phyloP scores from a whole-genome alignment of 2,888 invertebrate genomes.

The Athetis lepigone region DNA sequence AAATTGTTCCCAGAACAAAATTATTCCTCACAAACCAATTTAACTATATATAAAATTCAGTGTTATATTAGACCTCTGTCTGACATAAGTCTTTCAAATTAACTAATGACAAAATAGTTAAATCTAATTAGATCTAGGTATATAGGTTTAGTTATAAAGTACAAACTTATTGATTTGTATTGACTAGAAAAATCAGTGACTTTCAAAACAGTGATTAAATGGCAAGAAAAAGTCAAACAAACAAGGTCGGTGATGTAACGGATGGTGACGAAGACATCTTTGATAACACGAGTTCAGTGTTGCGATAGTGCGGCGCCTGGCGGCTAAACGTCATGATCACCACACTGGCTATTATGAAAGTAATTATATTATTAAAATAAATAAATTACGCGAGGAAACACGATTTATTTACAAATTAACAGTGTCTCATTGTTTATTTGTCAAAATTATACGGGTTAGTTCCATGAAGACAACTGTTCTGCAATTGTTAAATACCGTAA shows the following conservation, averaged over 20 bases:
- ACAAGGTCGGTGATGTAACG: slow-evolving; percentile 89
- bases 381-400: slow-evolving; percentile 57
- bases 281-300: slow-evolving; percentile 80
- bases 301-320: slow-evolving; percentile 67
- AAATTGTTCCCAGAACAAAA: slow-evolving; percentile 2
- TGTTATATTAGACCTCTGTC: not conserved
- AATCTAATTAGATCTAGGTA: not conserved
- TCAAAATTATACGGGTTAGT: slow-evolving; percentile 16
- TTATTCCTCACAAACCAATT: not conserved
- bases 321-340: slow-evolving; percentile 70
- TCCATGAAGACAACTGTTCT: slow-evolving; percentile 13
- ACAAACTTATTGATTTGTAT: slow-evolving; percentile 9
- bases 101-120: not conserved
- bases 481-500: not conserved
- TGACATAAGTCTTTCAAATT: not conserved
- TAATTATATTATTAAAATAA: slow-evolving; percentile 58
- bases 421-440: slow-evolving; percentile 41
- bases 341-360: slow-evolving; percentile 59
- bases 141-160: not conserved
- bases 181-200: slow-evolving; percentile 22
- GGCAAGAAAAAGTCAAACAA: slow-evolving; percentile 81
- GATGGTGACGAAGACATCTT: slow-evolving; percentile 74
- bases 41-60: no score
- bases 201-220: slow-evolving; percentile 63
- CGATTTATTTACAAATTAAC: slow-evolving; percentile 62